Evolutionary conservation across 2,797 vertebrate genomes (phyloP).

Genomic region (Neoniphon sammara): DNA sequence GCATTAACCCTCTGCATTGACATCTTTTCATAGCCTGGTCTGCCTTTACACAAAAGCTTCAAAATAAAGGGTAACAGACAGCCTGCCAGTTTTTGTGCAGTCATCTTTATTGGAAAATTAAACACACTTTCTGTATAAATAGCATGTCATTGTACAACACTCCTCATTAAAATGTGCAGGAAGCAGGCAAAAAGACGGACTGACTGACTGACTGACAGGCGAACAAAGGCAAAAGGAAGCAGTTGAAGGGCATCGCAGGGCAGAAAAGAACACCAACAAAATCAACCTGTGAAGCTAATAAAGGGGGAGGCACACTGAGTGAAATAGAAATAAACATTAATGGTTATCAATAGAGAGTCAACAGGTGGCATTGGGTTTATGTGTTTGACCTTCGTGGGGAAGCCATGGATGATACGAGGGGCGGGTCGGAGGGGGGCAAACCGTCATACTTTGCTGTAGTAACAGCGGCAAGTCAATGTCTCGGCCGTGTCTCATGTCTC

Average conservation of each 20-base stretch:
- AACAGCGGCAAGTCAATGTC: conserved; percentile 28
- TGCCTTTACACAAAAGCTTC: neutral
- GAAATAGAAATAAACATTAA: conserved; percentile 34
- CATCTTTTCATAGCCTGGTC: neutral
- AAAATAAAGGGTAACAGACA: conserved; percentile 34
- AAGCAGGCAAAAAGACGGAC: conserved; percentile 56
- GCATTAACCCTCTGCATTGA: neutral
- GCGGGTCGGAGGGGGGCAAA: neutral
- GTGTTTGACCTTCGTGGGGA: conserved; percentile 47
- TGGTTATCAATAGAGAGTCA: conserved; percentile 27
- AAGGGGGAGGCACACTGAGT: conserved; percentile 48
- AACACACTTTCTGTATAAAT: conserved; percentile 93
- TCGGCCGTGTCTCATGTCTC: conserved; percentile 30
- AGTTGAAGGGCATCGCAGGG: conserved; percentile 19
- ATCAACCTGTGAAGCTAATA: conserved; percentile 40
- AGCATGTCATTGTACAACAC: conserved; percentile 84
- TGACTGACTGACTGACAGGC: conserved; percentile 22
- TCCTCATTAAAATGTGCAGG: conserved; percentile 76
- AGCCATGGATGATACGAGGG: neutral
- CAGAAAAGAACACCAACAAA: conserved; percentile 28
- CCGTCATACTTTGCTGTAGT: neutral
- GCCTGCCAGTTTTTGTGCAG: conserved; percentile 49
- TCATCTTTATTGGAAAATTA: conserved; percentile 94
- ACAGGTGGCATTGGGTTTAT: conserved; percentile 29
- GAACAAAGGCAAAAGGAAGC: conserved; percentile 25